A percentile compares a stretch with the other conserved stretches of the same genome.
phyloP scores from a whole-genome alignment of 2,888 invertebrate genomes.

The Drosophila nigricruria region DNA sequence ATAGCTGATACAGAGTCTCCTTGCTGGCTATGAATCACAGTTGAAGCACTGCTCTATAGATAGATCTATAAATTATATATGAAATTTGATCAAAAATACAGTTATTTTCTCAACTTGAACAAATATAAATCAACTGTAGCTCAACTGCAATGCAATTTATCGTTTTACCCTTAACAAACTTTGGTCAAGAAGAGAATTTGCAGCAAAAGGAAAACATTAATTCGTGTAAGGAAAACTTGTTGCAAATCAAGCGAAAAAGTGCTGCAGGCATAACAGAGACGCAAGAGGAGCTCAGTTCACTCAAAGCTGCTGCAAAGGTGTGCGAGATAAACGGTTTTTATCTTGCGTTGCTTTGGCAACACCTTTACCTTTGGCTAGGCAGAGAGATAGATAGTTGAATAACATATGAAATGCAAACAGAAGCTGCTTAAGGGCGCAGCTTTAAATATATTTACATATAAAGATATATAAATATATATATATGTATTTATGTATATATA shows the following conservation, averaged over 20 bases:
- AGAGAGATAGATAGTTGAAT: neutral
- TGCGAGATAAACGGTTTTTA: constrained; percentile 1
- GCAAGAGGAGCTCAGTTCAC: neutral
- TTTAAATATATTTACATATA: constrained; percentile 1
- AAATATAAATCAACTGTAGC: neutral
- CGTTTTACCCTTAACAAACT: neutral
- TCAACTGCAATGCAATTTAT: neutral
- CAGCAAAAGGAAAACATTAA: constrained; percentile 44
- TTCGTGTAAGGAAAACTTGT: constrained; percentile 42
- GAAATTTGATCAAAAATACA: no score
- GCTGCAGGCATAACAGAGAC: neutral
- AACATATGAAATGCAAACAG: neutral
- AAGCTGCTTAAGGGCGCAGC: neutral
- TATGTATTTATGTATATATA: neutral
- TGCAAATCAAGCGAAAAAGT: neutral
- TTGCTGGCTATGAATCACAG: no score
- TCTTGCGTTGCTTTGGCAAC: neutral
- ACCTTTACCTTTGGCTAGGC: neutral
- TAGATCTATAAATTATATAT: neutral
- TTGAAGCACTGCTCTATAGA: neutral
- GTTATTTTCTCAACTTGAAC: neutral
- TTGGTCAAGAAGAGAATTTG: neutral
- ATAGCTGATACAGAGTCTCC: no score
- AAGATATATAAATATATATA: neutral
- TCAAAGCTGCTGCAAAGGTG: neutral